Base-by-base conservation (phyloP, 92 coral and sea anemone species). In the Meandrina meandrites region DNA sequence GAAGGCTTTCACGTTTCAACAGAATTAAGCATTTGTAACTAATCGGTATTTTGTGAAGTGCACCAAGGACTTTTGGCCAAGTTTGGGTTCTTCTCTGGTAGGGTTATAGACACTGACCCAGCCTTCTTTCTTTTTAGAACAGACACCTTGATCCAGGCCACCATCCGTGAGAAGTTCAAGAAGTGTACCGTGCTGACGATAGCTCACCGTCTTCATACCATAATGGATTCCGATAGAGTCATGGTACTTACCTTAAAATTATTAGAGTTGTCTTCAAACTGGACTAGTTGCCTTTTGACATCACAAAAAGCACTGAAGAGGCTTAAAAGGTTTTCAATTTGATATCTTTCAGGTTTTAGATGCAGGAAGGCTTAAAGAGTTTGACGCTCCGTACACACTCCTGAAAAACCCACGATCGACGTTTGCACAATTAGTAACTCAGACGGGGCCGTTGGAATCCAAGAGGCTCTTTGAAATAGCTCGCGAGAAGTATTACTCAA, bases 221-320 rank as follows among this genome's bases (percentile, higher is more conserved):
- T 94, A 17, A 92, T 94, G 98, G 98, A 94, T 79, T 94, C 98
- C 1, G 95, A 94, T 75, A 81, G 98, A 47, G 98, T 94, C 53
- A 90, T 94, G 89, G 98, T 94, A 60, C 81, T 50, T 6, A 37
- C 4, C 10, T 1, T 9, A 17, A 54, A 9, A 28, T 31, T 18
- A 15, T 78, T 17, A 4, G 19, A 40, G 28, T 10, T 73, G 13
- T 16, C 40, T 82, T 47, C 45, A 31, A 51, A 36, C 76, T 37
- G 31, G 1, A 17, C 28, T 28, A 42, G 17, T 82, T 13, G 18
- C 5, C 9, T 17, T 16, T 28, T 48, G 37, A 16, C 27, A 3
- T 30, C 4, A 30, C 56, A 62, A 4, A 81, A 11, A 79, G 47
- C n/a, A 32, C 83, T 34, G 24, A 7, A 10, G 15, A 37, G 27